These are phyloP conservation scores for Chascanopsetta lugubris DNA, from an alignment of 2,113 vertebrate species.

Conservation along the genomic window DNA sequence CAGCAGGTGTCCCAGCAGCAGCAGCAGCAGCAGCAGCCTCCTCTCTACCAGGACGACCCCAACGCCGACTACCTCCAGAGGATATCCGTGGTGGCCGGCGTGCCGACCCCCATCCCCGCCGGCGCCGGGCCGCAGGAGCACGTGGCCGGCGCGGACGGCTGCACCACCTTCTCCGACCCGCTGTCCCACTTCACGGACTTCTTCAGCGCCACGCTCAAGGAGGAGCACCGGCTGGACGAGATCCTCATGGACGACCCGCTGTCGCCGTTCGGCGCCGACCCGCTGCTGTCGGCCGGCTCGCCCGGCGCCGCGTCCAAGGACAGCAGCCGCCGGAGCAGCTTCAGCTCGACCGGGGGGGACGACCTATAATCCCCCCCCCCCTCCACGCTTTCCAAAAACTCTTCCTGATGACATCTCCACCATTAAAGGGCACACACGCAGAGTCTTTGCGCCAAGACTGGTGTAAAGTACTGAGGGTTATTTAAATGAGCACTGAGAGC, in stretches of 20 bases:
- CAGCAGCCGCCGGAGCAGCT: constrained; percentile 94
- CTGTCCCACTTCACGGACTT: constrained; percentile 97
- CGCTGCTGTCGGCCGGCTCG: constrained; percentile 89
- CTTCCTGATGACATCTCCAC: background rate
- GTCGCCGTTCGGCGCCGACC: constrained; percentile 90
- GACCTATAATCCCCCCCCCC: constrained; percentile 83
- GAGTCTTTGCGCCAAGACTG: constrained; percentile 11
- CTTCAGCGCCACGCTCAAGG: constrained; percentile 92
- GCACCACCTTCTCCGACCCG: constrained; percentile 91
- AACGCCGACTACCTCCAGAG: constrained; percentile 85
- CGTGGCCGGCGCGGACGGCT: constrained; percentile 76
- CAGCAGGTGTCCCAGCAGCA: constrained; percentile 80
- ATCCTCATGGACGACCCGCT: constrained; percentile 88
- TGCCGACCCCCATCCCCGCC: constrained; percentile 35
- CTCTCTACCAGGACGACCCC: constrained; percentile 86
- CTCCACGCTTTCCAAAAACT: constrained; percentile 3
- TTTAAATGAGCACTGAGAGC: constrained; percentile 48
- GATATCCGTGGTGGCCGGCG: constrained; percentile 61
- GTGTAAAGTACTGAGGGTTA: constrained; percentile 3
- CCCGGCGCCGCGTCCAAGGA: constrained; percentile 88
- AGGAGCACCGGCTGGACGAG: constrained; percentile 90
- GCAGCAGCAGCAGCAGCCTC: constrained; percentile 78
- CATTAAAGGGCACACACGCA: constrained; percentile 25
- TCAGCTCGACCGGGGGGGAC: constrained; percentile 90
- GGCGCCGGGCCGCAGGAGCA: constrained; percentile 68